phyloP scores from a whole-genome alignment of 2,113 vertebrate species.

The Taxidea taxus region DNA sequence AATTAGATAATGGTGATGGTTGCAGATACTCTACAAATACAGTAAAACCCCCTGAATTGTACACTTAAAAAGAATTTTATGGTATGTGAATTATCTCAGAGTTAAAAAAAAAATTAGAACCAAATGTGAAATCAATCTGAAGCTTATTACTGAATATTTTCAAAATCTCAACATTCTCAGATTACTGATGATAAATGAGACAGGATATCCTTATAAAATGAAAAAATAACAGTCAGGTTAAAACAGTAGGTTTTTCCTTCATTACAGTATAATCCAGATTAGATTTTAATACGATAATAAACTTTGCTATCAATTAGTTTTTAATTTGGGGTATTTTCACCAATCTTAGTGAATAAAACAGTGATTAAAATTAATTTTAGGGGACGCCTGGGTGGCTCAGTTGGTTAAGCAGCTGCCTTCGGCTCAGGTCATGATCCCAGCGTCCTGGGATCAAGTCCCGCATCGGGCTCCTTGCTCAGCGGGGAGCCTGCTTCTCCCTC shows the following conservation, averaged over 20 bases:
- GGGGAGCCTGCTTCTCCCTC: no score
- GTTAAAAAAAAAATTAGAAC: neutral
- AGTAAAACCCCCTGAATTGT: neutral
- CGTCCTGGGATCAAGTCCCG: no score
- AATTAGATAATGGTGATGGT: neutral
- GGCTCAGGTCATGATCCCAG: no score
- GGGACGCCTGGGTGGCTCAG: no score
- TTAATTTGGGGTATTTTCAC: slow-evolving; percentile 46
- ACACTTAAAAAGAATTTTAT: neutral
- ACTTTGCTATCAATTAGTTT: neutral
- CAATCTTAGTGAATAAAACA: neutral
- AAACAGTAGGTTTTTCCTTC: slow-evolving; percentile 7
- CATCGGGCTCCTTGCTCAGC: no score
- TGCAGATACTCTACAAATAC: neutral
- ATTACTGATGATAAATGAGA: neutral
- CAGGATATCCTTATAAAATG: neutral
- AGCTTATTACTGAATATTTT: neutral
- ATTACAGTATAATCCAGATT: neutral
- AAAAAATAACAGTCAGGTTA: neutral
- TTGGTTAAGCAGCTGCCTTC: no score
- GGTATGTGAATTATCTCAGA: neutral
- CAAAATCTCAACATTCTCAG: neutral
- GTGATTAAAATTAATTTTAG: slow-evolving; percentile 31
- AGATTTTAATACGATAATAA: slow-evolving; percentile 28
- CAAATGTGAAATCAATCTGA: neutral